Evolutionary conservation across 2,797 vertebrate species (phyloP).

Genomic region (Sebastes glaucus): DNA sequence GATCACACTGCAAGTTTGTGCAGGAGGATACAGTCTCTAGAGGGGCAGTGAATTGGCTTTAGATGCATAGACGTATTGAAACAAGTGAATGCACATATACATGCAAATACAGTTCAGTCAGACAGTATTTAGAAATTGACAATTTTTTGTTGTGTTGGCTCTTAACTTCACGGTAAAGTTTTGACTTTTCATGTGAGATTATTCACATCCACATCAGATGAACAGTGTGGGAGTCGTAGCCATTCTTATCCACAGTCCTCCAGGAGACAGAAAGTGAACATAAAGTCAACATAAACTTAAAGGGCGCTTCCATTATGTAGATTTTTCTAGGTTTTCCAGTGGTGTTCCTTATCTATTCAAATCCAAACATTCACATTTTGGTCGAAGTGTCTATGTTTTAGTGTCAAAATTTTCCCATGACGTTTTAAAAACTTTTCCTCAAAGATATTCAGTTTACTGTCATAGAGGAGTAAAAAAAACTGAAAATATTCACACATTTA

Average conservation of each 20-base stretch:
- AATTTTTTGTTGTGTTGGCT: neutral
- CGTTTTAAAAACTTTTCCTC: no score
- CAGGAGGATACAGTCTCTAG: neutral
- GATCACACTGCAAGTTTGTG: neutral
- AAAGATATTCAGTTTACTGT: no score
- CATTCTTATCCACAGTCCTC: neutral
- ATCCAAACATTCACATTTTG: no score
- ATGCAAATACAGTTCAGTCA: neutral
- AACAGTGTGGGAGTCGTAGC: neutral
- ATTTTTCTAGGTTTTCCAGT: no score
- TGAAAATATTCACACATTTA: no score
- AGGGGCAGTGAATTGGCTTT: conserved; percentile 1
- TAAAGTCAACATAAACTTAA: neutral
- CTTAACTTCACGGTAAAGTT: neutral
- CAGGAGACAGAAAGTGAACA: neutral
- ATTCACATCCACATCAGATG: neutral
- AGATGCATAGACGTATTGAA: neutral
- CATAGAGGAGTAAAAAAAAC: no score
- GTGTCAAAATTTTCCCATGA: no score
- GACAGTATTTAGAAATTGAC: neutral
- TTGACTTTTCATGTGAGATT: neutral
- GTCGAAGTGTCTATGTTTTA: no score
- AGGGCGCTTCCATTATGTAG: no score
- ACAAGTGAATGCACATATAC: neutral
- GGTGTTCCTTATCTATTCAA: no score